Conservation (phyloP, 2,888 invertebrate genomes). For the Frankliniella fusca region DNA sequence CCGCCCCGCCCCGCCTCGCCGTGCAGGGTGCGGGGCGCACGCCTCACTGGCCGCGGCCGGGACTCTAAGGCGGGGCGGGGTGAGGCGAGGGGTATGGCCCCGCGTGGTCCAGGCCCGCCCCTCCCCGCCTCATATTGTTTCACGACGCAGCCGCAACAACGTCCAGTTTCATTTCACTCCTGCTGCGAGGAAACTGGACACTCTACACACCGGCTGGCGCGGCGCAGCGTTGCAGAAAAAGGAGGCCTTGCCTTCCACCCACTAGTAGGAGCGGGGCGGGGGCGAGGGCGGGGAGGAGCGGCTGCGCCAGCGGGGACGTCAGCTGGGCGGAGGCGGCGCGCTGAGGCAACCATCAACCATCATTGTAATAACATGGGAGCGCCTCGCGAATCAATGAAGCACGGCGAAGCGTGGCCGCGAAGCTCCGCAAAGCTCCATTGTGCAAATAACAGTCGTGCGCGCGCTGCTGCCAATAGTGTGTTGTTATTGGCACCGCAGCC, state of each 20-base stretch:
- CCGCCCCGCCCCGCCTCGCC: neutral
- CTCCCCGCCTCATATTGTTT: neutral
- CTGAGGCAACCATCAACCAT: neutral
- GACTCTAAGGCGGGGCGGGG: neutral
- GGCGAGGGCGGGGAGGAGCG: no score
- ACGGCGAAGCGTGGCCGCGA: neutral
- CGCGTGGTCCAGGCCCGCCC: neutral
- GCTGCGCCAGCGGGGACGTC: no score
- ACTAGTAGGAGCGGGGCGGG: no score
- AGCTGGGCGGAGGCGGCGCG: neutral
- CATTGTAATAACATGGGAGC: slow-evolving; percentile 6
- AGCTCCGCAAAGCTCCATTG: neutral
- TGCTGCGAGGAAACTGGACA: no score
- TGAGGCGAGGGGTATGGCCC: neutral
- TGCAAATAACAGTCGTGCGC: slow-evolving; percentile 5
- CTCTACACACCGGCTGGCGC: no score
- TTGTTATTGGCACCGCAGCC: neutral
- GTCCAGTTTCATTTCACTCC: no score
- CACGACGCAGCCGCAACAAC: no score
- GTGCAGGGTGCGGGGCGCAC: neutral
- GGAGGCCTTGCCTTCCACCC: no score
- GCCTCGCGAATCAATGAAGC: neutral
- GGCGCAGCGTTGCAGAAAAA: no score
- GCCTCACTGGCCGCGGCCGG: neutral
- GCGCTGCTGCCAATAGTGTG: neutral